Conservation (phyloP, 1,140 invertebrate genomes). For the Ooceraea biroi region DNA sequence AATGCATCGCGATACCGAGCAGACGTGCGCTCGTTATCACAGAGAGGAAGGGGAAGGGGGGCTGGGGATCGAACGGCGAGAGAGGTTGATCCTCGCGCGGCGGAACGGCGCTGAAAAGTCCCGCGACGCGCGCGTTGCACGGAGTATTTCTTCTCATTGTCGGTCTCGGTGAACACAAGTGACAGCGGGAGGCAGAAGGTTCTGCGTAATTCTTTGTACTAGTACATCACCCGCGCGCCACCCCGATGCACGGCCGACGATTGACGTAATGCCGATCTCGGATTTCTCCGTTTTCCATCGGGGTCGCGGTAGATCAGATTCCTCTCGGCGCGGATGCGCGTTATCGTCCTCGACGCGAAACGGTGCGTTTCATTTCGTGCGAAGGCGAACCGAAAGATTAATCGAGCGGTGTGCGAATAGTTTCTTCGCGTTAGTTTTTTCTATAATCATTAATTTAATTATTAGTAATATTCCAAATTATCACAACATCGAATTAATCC, state of each 20-base stretch:
- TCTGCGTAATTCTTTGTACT: conserved; percentile 20
- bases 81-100: conserved; percentile 12
- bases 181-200: conserved; percentile 25
- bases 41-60: no score
- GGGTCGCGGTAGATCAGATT: conserved; percentile 5
- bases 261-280: conserved; percentile 43
- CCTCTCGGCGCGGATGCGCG: not conserved
- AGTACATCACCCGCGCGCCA: no score
- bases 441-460: no score
- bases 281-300: conserved; percentile 27
- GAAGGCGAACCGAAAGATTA: not conserved
- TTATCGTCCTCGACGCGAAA: no score
- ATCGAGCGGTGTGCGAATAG: not conserved
- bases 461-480: no score
- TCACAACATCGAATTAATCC: no score
- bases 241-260: not conserved
- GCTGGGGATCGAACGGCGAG: not conserved
- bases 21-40: conserved; percentile 12
- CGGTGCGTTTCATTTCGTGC: not conserved
- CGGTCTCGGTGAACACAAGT: conserved; percentile 9
- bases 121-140: conserved; percentile 9
- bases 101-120: conserved; percentile 8
- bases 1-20: not conserved
- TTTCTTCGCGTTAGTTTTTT: not conserved
- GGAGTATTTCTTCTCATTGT: not conserved